Conservation (phyloP, 1,140 invertebrate genomes). For the Tribolium madens region DNA sequence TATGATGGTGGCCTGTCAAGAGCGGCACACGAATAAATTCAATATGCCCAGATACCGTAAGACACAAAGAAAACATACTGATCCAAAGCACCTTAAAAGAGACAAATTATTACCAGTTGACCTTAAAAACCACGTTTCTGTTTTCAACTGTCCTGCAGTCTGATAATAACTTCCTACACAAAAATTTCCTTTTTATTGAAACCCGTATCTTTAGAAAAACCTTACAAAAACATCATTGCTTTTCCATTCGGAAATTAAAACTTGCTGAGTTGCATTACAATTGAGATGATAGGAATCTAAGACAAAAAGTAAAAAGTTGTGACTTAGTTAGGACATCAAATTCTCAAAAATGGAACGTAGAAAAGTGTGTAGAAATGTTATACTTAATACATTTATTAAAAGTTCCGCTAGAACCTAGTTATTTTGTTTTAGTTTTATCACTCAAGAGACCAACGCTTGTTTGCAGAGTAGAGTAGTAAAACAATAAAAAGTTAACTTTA, state of each 20-base stretch:
- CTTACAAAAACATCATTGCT: slow-evolving; percentile 12
- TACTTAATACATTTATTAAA: not conserved
- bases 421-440: slow-evolving; percentile 6
- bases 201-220: not conserved
- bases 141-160: not conserved
- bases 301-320: not conserved
- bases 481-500: slow-evolving; percentile 29
- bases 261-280: not conserved
- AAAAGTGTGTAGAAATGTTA: not conserved
- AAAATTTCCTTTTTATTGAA: slow-evolving; percentile 1
- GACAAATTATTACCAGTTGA: not conserved
- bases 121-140: not conserved
- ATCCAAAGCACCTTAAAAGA: not conserved
- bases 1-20: not conserved
- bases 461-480: slow-evolving; percentile 1
- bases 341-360: not conserved
- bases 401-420: not conserved
- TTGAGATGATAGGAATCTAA: not conserved
- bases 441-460: slow-evolving; percentile 12
- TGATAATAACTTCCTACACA: not conserved
- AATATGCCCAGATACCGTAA: slow-evolving; percentile 5
- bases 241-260: slow-evolving; percentile 15
- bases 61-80: slow-evolving; percentile 18
- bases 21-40: slow-evolving; percentile 19
- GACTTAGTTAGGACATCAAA: not conserved